A percentile compares a stretch with the other conserved stretches of the same genome.
Evolutionary conservation across 2,113 vertebrate genomes (phyloP).

Genomic region (Bubalus kerabau): DNA sequence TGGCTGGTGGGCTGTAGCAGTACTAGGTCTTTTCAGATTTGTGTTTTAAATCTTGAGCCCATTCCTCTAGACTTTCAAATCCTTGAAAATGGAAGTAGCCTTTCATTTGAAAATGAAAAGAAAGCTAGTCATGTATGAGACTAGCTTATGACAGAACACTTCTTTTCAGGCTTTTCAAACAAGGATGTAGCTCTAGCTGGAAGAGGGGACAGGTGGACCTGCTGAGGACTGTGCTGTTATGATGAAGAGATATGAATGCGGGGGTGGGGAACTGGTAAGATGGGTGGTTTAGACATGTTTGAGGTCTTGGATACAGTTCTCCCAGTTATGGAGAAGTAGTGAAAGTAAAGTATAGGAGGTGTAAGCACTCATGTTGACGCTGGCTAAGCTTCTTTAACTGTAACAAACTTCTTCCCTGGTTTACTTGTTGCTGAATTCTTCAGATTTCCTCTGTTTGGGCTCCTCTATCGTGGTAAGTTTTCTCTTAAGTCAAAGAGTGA

Average conservation of each 20-base stretch:
- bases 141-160: background rate
- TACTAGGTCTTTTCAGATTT: background rate
- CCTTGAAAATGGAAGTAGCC: constrained; percentile 1
- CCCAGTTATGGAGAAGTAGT: background rate
- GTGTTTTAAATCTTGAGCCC: constrained; percentile 4
- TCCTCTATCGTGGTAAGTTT: background rate
- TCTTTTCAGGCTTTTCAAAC: background rate
- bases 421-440: constrained; percentile 4
- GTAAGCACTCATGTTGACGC: too few relatives aligned
- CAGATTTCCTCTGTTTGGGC: background rate
- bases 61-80: background rate
- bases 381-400: background rate
- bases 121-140: background rate
- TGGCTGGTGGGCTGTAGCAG: background rate
- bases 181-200: background rate
- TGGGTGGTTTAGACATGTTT: background rate
- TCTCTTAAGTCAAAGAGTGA: background rate
- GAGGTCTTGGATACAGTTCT: background rate
- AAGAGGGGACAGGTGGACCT: background rate
- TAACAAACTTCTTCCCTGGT: background rate
- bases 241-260: background rate
- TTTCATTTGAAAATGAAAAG: background rate
- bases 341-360: background rate
- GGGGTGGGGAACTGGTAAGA: background rate
- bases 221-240: background rate